phyloP scores from a whole-genome alignment of 2,113 vertebrate genomes.

The Lophius piscatorius region DNA sequence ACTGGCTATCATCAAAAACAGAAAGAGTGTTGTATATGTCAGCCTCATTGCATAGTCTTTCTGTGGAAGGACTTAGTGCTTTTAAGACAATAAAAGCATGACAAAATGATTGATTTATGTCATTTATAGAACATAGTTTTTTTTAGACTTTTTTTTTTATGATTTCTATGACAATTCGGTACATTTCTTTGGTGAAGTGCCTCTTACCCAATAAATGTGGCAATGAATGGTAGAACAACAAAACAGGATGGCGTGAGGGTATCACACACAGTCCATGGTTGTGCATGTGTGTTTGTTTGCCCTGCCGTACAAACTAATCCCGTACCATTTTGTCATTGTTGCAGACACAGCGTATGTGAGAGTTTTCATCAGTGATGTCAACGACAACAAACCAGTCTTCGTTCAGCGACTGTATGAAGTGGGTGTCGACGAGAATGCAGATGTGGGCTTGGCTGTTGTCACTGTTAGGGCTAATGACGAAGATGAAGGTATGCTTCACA shows the following conservation, averaged over 20 bases:
- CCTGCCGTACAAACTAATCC: conserved; percentile 24
- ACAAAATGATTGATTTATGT: conserved; percentile 75
- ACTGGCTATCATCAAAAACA: conserved; percentile 35
- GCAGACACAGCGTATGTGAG: conserved; percentile 87
- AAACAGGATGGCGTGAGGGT: conserved; percentile 44
- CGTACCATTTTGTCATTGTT: conserved; percentile 43
- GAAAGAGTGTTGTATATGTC: conserved; percentile 26
- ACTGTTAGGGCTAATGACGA: conserved; percentile 86
- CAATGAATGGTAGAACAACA: conserved; percentile 57
- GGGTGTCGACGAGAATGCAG: conserved; percentile 85
- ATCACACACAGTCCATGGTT: conserved; percentile 7
- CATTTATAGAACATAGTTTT: conserved; percentile 76
- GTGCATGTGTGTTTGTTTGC: neutral
- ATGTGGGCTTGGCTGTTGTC: conserved; percentile 83
- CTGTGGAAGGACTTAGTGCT: conserved; percentile 6
- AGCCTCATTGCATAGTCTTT: conserved; percentile 41
- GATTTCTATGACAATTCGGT: conserved; percentile 73
- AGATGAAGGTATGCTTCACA: conserved; percentile 84
- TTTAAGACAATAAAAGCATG: conserved; percentile 52
- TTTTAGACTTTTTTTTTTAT: conserved; percentile 72
- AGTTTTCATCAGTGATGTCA: conserved; percentile 89
- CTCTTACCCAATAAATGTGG: conserved; percentile 57
- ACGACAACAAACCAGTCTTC: conserved; percentile 90
- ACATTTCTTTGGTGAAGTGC: conserved; percentile 57
- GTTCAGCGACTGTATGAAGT: conserved; percentile 85